phyloP scores from a whole-genome alignment of 2,113 vertebrate species.

The Megaceryle torquata region DNA sequence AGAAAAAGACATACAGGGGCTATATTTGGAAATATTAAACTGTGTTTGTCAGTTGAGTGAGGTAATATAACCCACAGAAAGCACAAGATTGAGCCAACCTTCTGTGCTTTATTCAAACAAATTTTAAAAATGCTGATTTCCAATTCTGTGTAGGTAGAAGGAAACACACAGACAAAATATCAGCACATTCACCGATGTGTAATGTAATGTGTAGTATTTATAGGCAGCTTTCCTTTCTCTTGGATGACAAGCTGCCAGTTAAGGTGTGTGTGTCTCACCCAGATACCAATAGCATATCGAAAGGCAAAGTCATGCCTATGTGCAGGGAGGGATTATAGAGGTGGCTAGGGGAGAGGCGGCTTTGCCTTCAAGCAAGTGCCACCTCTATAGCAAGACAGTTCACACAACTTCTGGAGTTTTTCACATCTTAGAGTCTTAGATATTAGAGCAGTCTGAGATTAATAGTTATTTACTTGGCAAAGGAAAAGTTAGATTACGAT shows the following conservation, averaged over 20 bases:
- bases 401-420: neutral
- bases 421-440: neutral
- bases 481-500: neutral
- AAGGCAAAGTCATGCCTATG: rapidly evolving
- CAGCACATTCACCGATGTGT: neutral
- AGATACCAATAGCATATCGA: rapidly evolving
- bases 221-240: neutral
- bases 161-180: neutral
- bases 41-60: neutral
- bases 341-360: neutral
- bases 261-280: neutral
- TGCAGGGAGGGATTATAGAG: too few species aligned
- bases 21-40: neutral
- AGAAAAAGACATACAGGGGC: neutral
- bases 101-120: neutral
- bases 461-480: neutral
- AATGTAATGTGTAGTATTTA: neutral
- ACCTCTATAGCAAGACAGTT: neutral
- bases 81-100: neutral
- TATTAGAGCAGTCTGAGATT: neutral
- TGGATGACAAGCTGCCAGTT: neutral
- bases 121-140: neutral
- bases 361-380: neutral
- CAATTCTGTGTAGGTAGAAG: neutral
- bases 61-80: neutral